Evolutionary conservation across 2,113 vertebrate genomes (phyloP), one percentile per base, ranked within the genome.

Genomic region (Dolichotis patagonum): DNA sequence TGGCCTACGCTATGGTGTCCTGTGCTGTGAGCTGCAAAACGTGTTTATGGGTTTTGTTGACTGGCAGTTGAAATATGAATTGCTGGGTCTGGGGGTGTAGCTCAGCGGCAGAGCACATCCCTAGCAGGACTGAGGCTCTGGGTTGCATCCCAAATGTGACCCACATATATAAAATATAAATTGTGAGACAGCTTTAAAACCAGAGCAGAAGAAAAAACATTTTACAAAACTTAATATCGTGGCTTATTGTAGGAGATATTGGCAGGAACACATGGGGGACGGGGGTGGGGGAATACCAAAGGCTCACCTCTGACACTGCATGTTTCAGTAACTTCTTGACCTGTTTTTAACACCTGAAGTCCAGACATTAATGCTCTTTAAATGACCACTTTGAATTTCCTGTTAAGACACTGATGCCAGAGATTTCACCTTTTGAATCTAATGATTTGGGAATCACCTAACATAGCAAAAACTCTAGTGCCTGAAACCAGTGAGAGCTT

Each of bases 251-350:
- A 62, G 62, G 28, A 10, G 54, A 77, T 43, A 7, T 90, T 71
- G 56, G 75, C 26, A 62, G 46, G 65, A 95, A 94, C 49, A 28
- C 77, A 17, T 32, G 7, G 17, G 54, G 16, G 3, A 10, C 43
- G 38, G 67, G 22, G 58, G 24, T 16, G 11, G 9, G n/a, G n/a
- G n/a, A n/a, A n/a, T 82, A 63, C 67, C 88, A 85, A 8, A 5
- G 24, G 24, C 63, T 93, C 63, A 92, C 30, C 87, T 13, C 43
- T 88, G 46, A 19, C 63, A 28, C 92, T 94, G 85, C 88, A 17
- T 60, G 24, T 80, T 92, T 95, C 85, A 95, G 95, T 90, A 78
- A 73, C 22, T 78, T 91, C 49, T 85, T 83, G 30, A 43, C 24
- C 85, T 90, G 14, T 49, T 83, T 85, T 58, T 93, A n/a, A 41